A percentile compares a stretch with the other conserved stretches of the same genome.
Conservation (phyloP, 2,888 invertebrate species). For the Cataglyphis livida region DNA sequence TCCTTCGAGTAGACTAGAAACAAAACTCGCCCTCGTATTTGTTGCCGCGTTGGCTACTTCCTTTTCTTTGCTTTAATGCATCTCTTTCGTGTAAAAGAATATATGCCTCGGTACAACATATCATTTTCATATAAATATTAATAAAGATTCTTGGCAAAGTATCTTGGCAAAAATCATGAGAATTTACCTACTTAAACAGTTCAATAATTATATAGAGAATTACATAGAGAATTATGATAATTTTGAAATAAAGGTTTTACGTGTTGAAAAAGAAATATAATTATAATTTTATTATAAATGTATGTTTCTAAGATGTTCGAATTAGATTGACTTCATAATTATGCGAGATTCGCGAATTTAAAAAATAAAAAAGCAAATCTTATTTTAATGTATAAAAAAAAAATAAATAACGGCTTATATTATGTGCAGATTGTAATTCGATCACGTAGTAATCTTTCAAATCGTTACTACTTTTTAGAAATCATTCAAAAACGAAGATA, state of each 20-base stretch:
- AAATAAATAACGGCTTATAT: not conserved
- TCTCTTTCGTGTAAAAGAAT: slow-evolving; percentile 14
- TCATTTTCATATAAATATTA: slow-evolving; percentile 12
- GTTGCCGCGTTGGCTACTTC: slow-evolving; percentile 33
- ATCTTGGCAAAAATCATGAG: too few relatives aligned
- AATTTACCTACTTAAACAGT: not conserved
- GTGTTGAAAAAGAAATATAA: not conserved
- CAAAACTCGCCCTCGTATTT: slow-evolving; percentile 49
- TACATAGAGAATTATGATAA: not conserved
- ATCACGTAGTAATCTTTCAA: not conserved
- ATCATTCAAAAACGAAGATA: not conserved
- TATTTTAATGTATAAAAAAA: not conserved
- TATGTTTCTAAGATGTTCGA: not conserved
- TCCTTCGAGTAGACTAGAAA: slow-evolving; percentile 41
- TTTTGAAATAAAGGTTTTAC: not conserved
- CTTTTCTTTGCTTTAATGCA: slow-evolving; percentile 26
- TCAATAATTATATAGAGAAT: not conserved
- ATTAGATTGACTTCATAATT: not conserved
- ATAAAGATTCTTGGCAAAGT: not conserved
- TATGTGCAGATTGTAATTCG: not conserved
- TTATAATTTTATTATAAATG: not conserved
- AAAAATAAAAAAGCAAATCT: not conserved
- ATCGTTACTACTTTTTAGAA: not conserved
- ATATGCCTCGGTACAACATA: not conserved
- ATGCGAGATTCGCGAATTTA: not conserved